Percentiles rank a stretch among this genome's conserved stretches.
These are phyloP conservation scores for Labeo rohita DNA, from an alignment of 2,113 vertebrate genomes.

Conservation along the genomic window DNA sequence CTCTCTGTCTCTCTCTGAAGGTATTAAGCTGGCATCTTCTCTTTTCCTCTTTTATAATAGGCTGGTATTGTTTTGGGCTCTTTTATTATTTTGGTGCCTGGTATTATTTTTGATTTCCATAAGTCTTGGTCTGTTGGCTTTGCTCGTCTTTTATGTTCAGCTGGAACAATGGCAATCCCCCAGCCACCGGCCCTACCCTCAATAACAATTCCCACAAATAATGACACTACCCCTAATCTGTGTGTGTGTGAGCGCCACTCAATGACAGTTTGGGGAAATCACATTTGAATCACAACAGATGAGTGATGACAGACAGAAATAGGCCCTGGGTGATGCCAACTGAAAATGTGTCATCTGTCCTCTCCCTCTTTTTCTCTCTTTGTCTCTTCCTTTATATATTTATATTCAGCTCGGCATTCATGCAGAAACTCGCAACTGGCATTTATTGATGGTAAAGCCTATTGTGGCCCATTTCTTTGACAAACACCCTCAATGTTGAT, in stretches of 20 bases:
- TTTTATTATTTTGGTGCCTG: constrained; percentile 45
- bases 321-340: constrained; percentile 44
- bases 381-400: constrained; percentile 45
- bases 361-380: constrained; percentile 47
- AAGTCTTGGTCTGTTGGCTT: constrained; percentile 49
- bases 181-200: constrained; percentile 41
- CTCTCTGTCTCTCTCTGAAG: constrained; percentile 32
- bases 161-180: constrained; percentile 49
- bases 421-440: constrained; percentile 22
- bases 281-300: constrained; percentile 65
- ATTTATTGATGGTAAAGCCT: constrained; percentile 39
- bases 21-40: constrained; percentile 44
- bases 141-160: constrained; percentile 40
- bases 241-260: constrained; percentile 59
- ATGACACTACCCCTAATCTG: constrained; percentile 54
- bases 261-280: constrained; percentile 72
- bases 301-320: constrained; percentile 49
- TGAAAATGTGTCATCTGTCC: constrained; percentile 38
- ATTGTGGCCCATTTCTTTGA: constrained; percentile 36
- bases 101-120: constrained; percentile 49
- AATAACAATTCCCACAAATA: constrained; percentile 39
- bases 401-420: constrained; percentile 38
- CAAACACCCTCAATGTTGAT: constrained; percentile 30
- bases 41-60: constrained; percentile 29
- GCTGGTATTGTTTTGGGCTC: constrained; percentile 37